Evolutionary conservation across 1,140 invertebrate genomes (phyloP), one percentile per base, ranked within the genome.

Genomic region (Zophobas morio): DNA sequence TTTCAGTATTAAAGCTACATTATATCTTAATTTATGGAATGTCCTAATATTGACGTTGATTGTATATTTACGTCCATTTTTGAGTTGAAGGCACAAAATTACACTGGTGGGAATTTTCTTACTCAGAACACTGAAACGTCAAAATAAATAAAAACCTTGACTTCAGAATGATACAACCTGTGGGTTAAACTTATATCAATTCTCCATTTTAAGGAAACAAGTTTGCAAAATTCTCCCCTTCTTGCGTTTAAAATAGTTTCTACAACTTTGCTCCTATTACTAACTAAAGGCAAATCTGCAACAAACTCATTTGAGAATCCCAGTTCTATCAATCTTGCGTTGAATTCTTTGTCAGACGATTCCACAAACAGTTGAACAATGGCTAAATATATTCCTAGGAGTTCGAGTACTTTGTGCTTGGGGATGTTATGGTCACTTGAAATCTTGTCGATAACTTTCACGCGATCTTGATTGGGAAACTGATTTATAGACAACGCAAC

Each of bases 1-100:
- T 54, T 81, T 82, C 33, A 83, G 57, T 35, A 81, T 77, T 57
- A 82, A 75, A 4, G 82, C 81, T 8, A 83, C 40, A 75, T 82
- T 83, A 77, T 81, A 83, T 75, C 82, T 79, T 39, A 83, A 57
- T 57, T 78, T 82, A 76, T 83, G 81, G 60, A 82, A 83, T 51
- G 74, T 74, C 57, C 74, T 81, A n/a, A 74, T 6, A 35, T 82
- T 79, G 33, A 83, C 35, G 47, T 81, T 76, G 70, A 83, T 76
- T 8, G 71, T 81, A 54, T 74, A 75, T 63, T 75, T 79, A 8
- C 77, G 63, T 53, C 80, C 80, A 74, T 81, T 78, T 75, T 81
- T 82, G 46, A 81, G 46, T 72, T 76, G 77, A 57, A 83, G 74
- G 54, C 70, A 77, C n/a, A 83, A 51, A 47, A 82, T 77, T 5